These are phyloP conservation scores for Pristionchus maxplancki DNA, from an alignment of 2,888 invertebrate genomes.

Conservation along the genomic window DNA sequence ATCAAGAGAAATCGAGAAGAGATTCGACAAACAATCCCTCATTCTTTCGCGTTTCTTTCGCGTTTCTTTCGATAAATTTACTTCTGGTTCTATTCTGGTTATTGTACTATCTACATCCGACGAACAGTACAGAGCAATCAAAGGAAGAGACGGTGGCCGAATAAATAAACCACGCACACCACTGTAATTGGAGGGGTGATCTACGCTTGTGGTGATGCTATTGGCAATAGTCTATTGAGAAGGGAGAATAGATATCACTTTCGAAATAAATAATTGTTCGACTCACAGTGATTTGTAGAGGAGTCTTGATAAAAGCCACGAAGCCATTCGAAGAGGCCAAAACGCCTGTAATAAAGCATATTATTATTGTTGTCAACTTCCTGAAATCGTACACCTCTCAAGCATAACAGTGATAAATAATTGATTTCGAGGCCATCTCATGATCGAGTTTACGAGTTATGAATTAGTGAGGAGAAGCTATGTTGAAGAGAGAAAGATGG, in stretches of 20 bases:
- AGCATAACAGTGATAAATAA: background rate
- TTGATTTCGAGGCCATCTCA: background rate
- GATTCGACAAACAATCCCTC: background rate
- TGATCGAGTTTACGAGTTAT: background rate
- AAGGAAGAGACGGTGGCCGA: background rate
- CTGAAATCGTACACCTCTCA: background rate
- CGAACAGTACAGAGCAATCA: background rate
- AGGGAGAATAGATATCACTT: background rate
- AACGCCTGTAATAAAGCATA: background rate
- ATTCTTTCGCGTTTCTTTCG: background rate
- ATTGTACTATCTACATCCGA: background rate
- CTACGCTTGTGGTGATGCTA: background rate
- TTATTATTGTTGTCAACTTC: background rate
- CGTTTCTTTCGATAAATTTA: slow-evolving; percentile 4
- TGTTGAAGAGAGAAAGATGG: slow-evolving; percentile 11
- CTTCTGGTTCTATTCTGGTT: background rate
- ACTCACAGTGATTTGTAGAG: slow-evolving; percentile 72
- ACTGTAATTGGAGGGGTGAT: background rate
- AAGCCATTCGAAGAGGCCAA: slow-evolving; percentile 60
- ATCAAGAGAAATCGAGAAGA: background rate
- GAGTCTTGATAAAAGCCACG: slow-evolving; percentile 68
- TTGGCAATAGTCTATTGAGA: too few relatives aligned
- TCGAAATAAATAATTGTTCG: too few relatives aligned
- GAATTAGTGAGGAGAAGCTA: background rate
- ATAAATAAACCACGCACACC: background rate